phyloP scores from a whole-genome alignment of 2,113 vertebrate genomes.

The Capra hircus region DNA sequence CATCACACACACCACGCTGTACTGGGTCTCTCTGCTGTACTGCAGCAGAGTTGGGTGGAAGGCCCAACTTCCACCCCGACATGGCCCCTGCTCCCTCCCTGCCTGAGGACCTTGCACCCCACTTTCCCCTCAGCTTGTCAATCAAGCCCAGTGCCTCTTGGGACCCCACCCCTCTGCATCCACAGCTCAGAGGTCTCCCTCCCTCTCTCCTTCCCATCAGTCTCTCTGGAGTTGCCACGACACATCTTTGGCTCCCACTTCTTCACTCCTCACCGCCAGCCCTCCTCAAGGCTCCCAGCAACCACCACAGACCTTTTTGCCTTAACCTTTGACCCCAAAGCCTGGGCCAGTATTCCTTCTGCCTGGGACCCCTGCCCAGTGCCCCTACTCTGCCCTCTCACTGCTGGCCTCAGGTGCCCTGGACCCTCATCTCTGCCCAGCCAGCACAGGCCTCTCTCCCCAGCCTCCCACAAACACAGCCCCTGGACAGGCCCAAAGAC shows the following conservation, averaged over 20 bases:
- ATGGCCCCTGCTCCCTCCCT: not conserved
- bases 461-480: not conserved
- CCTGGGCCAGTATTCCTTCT: not conserved
- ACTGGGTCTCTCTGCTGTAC: not conserved
- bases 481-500: not conserved
- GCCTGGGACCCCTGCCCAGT: not conserved
- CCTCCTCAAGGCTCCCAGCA: not conserved
- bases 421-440: not conserved
- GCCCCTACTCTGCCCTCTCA: not conserved
- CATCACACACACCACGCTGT: fast-evolving
- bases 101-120: too few relatives aligned
- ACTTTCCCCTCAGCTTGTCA: not conserved
- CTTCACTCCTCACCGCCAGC: not conserved
- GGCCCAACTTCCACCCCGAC: not conserved
- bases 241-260: not conserved
- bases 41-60: not conserved
- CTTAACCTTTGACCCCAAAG: not conserved
- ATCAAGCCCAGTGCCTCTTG: not conserved
- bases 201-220: not conserved
- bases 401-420: not conserved
- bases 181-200: not conserved
- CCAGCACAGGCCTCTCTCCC: not conserved
- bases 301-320: not conserved
- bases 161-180: too few relatives aligned
- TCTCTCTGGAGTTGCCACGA: not conserved